phyloP scores from a whole-genome alignment of 2,797 vertebrate genomes.

The Pangasius larnaudii region DNA sequence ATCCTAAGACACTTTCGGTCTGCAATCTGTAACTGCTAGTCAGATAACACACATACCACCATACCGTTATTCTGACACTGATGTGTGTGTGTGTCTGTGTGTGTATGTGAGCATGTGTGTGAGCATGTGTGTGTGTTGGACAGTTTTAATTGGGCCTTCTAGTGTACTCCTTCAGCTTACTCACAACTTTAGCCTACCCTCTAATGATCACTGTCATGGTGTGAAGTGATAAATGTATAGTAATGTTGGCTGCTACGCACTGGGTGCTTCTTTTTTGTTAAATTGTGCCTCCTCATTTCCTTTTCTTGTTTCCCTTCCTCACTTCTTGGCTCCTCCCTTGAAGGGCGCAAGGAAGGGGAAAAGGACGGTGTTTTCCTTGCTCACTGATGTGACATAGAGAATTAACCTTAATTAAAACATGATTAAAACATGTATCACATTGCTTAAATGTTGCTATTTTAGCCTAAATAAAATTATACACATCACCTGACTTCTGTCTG shows the following conservation, averaged over 20 bases:
- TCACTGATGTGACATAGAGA: background rate
- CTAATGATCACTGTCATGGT: conserved; percentile 24
- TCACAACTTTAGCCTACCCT: conserved; percentile 6
- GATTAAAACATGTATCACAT: background rate
- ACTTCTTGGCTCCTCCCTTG: background rate
- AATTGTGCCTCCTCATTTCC: background rate
- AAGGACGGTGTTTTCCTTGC: background rate
- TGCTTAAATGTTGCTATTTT: background rate
- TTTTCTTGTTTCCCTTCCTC: background rate
- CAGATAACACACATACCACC: conserved; percentile 15
- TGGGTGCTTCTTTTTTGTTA: background rate
- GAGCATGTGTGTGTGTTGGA: background rate
- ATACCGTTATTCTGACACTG: conserved; percentile 32
- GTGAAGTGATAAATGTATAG: conserved; percentile 28
- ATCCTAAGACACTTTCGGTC: conserved; percentile 17
- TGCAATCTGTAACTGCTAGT: conserved; percentile 10
- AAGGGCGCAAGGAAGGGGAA: background rate
- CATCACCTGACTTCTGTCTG: background rate
- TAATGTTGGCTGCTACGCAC: background rate
- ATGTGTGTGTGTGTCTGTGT: conserved; percentile 3
- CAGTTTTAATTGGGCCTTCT: conserved; percentile 28
- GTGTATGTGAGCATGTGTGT: background rate
- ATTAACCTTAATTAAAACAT: background rate
- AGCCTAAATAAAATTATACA: background rate
- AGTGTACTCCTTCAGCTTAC: background rate